These are phyloP conservation scores for Macrobrachium nipponense DNA, from an alignment of 1,140 invertebrate genomes.

Conservation along the genomic window DNA sequence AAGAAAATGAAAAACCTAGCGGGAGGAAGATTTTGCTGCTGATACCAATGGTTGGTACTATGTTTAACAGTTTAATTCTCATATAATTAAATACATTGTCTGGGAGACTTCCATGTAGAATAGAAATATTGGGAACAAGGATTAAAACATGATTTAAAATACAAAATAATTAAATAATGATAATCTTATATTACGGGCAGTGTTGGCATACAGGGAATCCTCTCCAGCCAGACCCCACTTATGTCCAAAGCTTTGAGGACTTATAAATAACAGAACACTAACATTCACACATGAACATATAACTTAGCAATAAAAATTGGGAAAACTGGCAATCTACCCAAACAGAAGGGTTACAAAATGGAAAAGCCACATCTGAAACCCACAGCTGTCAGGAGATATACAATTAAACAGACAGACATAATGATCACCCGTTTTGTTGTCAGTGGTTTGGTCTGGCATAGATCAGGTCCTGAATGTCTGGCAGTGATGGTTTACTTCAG, in stretches of 20 bases:
- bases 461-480: constrained; percentile 54
- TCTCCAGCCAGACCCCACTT: constrained; percentile 57
- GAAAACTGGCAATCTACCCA: constrained; percentile 16
- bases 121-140: constrained; percentile 18
- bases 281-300: constrained; percentile 50
- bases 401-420: constrained; percentile 45
- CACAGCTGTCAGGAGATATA: no score
- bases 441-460: constrained; percentile 54
- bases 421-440: constrained; percentile 59
- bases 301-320: constrained; percentile 23
- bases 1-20: background rate
- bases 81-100: no score
- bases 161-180: constrained; percentile 57
- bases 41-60: constrained; percentile 30
- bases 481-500: constrained; percentile 54
- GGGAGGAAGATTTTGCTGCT: constrained; percentile 26
- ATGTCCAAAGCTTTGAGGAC: constrained; percentile 56
- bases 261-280: constrained; percentile 53
- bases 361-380: background rate
- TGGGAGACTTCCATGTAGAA: no score
- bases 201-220: constrained; percentile 57
- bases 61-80: background rate
- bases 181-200: constrained; percentile 57
- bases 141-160: constrained; percentile 37
- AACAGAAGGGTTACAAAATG: background rate